phyloP scores from a whole-genome alignment of 2,113 vertebrate species.

The Mus spicilegus region DNA sequence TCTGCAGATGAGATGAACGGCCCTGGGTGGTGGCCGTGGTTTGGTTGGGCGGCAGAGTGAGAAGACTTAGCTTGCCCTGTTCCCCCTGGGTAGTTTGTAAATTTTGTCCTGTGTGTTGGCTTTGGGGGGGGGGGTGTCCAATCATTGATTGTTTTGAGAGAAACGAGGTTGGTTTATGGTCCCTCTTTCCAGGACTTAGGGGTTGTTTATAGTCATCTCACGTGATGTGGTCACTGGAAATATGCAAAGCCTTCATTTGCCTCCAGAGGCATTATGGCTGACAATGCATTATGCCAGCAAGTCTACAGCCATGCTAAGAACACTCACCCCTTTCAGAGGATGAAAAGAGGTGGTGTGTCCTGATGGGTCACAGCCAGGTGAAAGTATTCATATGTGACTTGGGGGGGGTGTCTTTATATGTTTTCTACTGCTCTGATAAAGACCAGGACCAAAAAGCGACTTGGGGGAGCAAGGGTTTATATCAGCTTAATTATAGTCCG shows the following conservation, averaged over 20 bases:
- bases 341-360: neutral
- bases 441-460: neutral
- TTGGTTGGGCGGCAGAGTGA: fast-evolving
- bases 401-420: neutral
- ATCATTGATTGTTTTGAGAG: neutral
- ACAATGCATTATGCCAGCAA: fast-evolving
- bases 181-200: neutral
- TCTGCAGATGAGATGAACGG: neutral
- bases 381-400: neutral
- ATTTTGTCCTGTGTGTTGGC: too few species aligned
- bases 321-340: neutral
- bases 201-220: neutral
- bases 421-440: neutral
- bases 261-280: neutral
- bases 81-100: neutral
- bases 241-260: fast-evolving
- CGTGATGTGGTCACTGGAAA: neutral
- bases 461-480: neutral
- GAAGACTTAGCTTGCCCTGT: neutral
- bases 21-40: fast-evolving
- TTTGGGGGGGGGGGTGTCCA: neutral
- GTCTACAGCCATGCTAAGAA: neutral
- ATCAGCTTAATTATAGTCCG: neutral
- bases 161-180: neutral
- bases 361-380: neutral